Conservation (phyloP, 2,797 vertebrate species). For the Sebastes elongatus region DNA sequence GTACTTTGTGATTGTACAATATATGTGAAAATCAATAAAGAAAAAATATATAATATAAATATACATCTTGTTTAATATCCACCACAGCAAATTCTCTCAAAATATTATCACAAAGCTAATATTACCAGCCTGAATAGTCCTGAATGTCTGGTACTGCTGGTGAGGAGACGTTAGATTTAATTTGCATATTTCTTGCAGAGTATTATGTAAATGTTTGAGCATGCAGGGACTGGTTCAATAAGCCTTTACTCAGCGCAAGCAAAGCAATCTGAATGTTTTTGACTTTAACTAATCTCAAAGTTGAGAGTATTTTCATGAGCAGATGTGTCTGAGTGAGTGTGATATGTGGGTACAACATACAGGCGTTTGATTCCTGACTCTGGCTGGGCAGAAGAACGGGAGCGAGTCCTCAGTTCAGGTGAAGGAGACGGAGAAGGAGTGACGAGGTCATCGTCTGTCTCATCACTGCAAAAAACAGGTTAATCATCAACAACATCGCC, state of each 20-base stretch:
- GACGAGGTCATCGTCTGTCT: slow-evolving; percentile 88
- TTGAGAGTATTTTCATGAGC: not conserved
- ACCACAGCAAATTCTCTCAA: no score
- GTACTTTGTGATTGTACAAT: no score
- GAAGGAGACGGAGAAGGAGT: slow-evolving; percentile 81
- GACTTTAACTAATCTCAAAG: not conserved
- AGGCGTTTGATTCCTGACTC: slow-evolving; percentile 98
- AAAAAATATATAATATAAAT: no score
- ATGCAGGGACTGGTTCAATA: not conserved
- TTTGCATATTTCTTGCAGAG: not conserved
- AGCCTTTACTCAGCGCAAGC: slow-evolving; percentile 7
- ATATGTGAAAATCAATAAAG: no score
- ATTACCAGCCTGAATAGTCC: not conserved
- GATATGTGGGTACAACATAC: slow-evolving; percentile 81
- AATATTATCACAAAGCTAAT: no score
- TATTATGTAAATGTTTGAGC: not conserved
- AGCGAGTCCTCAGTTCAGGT: slow-evolving; percentile 76
- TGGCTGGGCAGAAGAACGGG: slow-evolving; percentile 84
- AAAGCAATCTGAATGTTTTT: not conserved
- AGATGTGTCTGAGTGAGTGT: not conserved
- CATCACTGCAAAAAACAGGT: slow-evolving; percentile 84
- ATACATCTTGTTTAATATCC: no score
- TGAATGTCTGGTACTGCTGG: not conserved
- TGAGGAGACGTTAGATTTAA: not conserved
- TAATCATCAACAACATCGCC: not conserved